These are phyloP conservation scores for Halisarca cf. caerulea DNA, from an alignment of 37 sponge, comb jelly and placozoan genomes.

Conservation along the genomic window DNA sequence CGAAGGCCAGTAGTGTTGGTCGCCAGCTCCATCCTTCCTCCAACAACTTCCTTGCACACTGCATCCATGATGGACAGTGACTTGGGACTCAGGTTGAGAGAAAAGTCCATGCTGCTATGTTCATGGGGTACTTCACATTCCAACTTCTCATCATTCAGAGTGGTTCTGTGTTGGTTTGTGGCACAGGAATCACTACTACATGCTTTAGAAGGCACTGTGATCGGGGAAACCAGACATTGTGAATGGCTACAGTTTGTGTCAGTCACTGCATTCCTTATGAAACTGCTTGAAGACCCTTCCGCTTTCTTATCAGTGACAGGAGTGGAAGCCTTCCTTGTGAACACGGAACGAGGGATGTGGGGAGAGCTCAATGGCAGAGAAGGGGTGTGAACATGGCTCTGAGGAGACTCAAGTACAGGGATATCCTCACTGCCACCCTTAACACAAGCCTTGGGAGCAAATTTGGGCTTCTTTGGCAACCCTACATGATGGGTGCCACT, in stretches of 20 bases:
- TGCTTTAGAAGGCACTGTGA: neutral
- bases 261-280: too few species aligned
- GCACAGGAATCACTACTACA: too few species aligned
- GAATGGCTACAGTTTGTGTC: neutral
- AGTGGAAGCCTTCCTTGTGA: neutral
- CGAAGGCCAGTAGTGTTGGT: neutral
- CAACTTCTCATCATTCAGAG: neutral
- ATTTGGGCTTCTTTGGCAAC: neutral
- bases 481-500: neutral
- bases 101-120: constrained; percentile 28
- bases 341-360: too few species aligned
- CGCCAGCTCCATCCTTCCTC: neutral
- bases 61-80: constrained; percentile 60
- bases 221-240: neutral
- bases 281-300: too few species aligned
- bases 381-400: too few species aligned
- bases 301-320: neutral
- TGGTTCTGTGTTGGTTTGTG: neutral
- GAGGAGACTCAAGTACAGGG: too few species aligned
- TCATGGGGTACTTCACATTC: too few species aligned
- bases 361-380: neutral
- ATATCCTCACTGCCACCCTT: neutral
- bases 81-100: constrained; percentile 39
- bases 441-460: neutral
- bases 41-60: constrained; percentile 23